Conservation (phyloP, 1,140 invertebrate species). For the Gryllus bimaculatus region DNA sequence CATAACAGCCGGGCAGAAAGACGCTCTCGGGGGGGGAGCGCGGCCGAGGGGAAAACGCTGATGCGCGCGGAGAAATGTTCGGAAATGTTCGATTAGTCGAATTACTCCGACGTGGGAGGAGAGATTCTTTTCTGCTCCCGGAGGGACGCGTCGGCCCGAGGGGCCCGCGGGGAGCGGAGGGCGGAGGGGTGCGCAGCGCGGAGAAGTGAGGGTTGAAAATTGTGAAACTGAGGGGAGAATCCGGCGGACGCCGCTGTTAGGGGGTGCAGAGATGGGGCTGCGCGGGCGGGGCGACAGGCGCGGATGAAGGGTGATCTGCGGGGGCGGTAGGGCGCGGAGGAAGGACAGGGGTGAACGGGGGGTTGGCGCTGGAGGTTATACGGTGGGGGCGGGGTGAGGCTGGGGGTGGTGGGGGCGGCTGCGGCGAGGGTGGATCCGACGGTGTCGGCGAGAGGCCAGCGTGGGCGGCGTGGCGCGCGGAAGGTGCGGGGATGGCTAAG, state of each 20-base stretch:
- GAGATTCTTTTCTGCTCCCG: neutral
- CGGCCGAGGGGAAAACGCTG: neutral
- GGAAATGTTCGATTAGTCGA: slow-evolving; percentile 4
- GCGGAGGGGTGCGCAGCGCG: no score
- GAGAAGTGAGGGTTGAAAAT: neutral
- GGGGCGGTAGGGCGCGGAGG: no score
- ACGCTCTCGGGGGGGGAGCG: neutral
- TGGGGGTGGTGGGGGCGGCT: no score
- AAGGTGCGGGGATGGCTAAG: no score
- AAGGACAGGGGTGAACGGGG: neutral
- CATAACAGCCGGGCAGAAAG: neutral
- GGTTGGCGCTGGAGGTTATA: no score
- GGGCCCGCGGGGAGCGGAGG: no score
- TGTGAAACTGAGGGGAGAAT: neutral
- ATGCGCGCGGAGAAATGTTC: neutral
- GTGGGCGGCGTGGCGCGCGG: no score
- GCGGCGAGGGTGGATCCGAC: no score
- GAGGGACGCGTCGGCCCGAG: neutral
- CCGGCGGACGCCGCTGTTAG: neutral
- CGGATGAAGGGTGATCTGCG: neutral
- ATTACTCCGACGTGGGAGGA: neutral
- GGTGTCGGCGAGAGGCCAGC: no score
- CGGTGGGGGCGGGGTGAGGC: no score
- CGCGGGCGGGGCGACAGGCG: no score
- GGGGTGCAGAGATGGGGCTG: neutral